phyloP scores from a whole-genome alignment of 2,888 invertebrate genomes.

The Callyntrura guangdongensis region DNA sequence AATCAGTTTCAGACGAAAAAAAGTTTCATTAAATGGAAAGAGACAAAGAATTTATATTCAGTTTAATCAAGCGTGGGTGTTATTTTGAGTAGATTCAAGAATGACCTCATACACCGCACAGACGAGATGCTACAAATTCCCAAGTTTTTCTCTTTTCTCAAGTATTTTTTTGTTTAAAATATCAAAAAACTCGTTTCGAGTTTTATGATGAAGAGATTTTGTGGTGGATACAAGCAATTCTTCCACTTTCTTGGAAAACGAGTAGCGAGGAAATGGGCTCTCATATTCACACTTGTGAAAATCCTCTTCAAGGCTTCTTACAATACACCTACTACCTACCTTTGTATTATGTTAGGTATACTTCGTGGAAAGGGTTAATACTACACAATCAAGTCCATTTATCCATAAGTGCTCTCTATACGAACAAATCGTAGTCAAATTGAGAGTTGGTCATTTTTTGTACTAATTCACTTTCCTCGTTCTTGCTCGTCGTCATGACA shows the following conservation, averaged over 20 bases:
- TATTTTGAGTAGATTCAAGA: constrained; percentile 8
- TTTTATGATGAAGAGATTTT: background rate
- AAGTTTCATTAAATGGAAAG: background rate
- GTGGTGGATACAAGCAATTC: background rate
- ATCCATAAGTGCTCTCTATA: background rate
- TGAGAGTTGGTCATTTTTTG: constrained; percentile 46
- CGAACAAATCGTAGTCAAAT: constrained; percentile 1
- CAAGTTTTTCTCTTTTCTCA: background rate
- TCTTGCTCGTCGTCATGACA: constrained; percentile 18
- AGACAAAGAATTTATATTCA: background rate
- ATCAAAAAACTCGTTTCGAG: background rate
- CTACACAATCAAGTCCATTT: background rate
- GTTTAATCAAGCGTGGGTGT: background rate
- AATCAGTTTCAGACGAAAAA: background rate
- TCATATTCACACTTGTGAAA: background rate
- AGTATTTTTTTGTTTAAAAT: background rate
- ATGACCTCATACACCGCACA: background rate
- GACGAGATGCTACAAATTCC: background rate
- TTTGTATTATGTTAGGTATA: no score
- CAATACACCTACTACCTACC: no score
- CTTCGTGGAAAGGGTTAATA: no score
- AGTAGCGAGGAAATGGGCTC: background rate
- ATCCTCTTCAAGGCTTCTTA: no score
- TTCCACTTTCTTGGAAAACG: background rate
- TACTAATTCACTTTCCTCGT: constrained; percentile 64